A percentile compares a stretch with the other conserved stretches of the same genome.
Conservation (phyloP, 2,113 vertebrate genomes). For the Rattus rattus region DNA sequence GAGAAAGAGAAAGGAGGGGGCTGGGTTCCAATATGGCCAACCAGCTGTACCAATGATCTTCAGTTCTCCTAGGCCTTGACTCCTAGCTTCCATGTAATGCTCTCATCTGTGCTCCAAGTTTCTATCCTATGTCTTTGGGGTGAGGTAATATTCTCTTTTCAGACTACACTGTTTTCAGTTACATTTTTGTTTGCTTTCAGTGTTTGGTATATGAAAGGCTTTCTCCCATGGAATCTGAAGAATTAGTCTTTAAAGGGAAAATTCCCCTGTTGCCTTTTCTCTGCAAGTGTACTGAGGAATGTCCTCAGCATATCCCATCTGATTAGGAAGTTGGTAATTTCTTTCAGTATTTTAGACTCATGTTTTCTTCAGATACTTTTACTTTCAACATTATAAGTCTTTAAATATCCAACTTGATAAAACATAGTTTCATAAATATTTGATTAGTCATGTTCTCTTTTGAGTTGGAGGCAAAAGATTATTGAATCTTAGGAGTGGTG, state of each 20-base stretch:
- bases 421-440: neutral
- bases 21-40: neutral
- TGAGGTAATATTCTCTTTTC: neutral
- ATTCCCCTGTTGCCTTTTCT: neutral
- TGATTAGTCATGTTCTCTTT: neutral
- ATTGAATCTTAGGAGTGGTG: neutral
- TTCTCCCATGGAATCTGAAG: neutral
- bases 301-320: neutral
- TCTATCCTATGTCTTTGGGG: neutral
- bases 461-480: neutral
- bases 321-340: neutral
- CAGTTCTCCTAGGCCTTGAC: neutral
- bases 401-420: neutral
- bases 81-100: too few species aligned
- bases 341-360: neutral
- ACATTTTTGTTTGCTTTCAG: neutral
- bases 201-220: neutral
- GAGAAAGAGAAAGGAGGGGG: neutral
- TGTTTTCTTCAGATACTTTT: neutral
- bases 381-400: conserved; percentile 1
- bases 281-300: neutral
- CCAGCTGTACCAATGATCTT: neutral
- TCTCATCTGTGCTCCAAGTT: neutral
- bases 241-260: neutral
- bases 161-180: neutral